phyloP scores from a whole-genome alignment of 1,140 invertebrate genomes.

The Drosophila willistoni region DNA sequence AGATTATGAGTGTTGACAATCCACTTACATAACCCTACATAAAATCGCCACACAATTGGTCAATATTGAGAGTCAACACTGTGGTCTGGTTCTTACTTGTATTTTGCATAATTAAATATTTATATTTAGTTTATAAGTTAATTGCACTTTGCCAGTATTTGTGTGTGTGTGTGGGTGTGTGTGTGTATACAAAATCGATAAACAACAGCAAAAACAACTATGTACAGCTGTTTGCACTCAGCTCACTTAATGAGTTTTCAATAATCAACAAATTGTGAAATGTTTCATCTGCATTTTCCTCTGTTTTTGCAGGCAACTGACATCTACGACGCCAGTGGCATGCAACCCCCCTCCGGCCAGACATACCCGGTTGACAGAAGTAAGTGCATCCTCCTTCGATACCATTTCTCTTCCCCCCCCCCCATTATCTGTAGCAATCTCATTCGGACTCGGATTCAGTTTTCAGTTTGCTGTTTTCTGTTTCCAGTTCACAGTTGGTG shows the following conservation, averaged over 20 bases:
- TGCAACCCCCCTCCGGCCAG: slow-evolving; percentile 73
- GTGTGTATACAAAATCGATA: slow-evolving; percentile 15
- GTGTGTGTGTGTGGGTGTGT: background rate
- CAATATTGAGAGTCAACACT: slow-evolving; percentile 28
- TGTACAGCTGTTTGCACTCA: slow-evolving; percentile 55
- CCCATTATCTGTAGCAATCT: background rate
- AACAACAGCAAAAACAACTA: slow-evolving; percentile 23
- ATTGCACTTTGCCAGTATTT: slow-evolving; percentile 16
- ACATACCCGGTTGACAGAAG: slow-evolving; percentile 75
- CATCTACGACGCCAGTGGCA: slow-evolving; percentile 75
- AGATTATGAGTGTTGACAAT: slow-evolving; percentile 41
- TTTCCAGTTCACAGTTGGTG: background rate
- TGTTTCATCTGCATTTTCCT: slow-evolving; percentile 16
- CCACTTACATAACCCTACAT: slow-evolving; percentile 39
- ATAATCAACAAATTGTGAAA: slow-evolving; percentile 21
- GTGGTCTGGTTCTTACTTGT: slow-evolving; percentile 5
- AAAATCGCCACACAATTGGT: slow-evolving; percentile 37
- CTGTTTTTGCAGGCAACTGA: slow-evolving; percentile 67
- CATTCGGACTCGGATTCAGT: background rate
- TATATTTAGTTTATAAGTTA: slow-evolving; percentile 50
- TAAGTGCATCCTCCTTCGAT: slow-evolving; percentile 52
- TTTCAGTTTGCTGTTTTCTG: background rate
- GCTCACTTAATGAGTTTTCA: slow-evolving; percentile 55
- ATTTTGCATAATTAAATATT: slow-evolving; percentile 61
- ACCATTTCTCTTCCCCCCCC: background rate